Evolutionary conservation across 1,140 invertebrate genomes (phyloP), one percentile per base, ranked within the genome.

Genomic region (Ceratosolen fusciceps): DNA sequence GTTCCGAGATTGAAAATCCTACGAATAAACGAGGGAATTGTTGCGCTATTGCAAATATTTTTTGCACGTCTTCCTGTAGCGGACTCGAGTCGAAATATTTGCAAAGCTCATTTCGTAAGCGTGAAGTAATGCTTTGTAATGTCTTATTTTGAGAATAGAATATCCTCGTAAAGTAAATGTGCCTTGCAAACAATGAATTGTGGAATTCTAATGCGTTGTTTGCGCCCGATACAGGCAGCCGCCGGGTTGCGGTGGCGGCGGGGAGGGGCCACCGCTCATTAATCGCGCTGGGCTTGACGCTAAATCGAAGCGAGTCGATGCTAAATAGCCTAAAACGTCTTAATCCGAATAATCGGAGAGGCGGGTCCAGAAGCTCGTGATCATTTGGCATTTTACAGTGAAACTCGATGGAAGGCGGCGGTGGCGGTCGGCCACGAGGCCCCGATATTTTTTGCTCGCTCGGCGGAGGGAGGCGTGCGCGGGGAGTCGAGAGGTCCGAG

Each of bases 321-420:
- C 2, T 24, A 29, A 49, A 29, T 24, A 26, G 24, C 71, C 71
- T 43, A 0, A 31, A 70, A 78, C n/a, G 56, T 78, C 56, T 73
- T 67, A 78, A 78, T 78, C 58, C 62, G 10, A 56, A n/a, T n/a
- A n/a, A n/a, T n/a, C n/a, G n/a, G n/a, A n/a, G n/a, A n/a, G n/a
- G n/a, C n/a, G n/a, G n/a, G n/a, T n/a, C n/a, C n/a, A n/a, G n/a
- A n/a, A n/a, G n/a, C n/a, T n/a, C n/a, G n/a, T n/a, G n/a, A n/a
- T n/a, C n/a, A n/a, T n/a, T 77, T 77, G 16, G 24, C 56, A 54
- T 70, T 47, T 68, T 16, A 47, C 12, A 62, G 47, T 31, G 29
- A 7, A 72, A n/a, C 71, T 58, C 37, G 52, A 5, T 16, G 65
- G 3, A 68, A 54, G 47, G 9, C 8, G 1, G 31, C 16, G 16